Percentiles rank a stretch among this genome's conserved stretches.
Conservation (phyloP, 2,888 invertebrate species). For the Tribolium freemani region DNA sequence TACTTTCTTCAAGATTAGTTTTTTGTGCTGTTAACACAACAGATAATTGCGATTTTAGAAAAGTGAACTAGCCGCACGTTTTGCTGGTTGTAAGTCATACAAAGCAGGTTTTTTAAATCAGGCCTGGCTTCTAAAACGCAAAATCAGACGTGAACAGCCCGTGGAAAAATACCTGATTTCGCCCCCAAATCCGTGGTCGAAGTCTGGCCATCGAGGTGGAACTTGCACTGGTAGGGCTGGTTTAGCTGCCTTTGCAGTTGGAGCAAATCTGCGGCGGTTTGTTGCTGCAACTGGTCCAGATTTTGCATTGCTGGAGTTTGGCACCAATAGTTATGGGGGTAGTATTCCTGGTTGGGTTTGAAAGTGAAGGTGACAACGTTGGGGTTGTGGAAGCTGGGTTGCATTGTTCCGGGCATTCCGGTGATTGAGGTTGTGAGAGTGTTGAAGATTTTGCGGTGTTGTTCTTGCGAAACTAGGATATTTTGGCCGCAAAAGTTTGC, state of each 20-base stretch:
- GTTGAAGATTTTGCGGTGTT: slow-evolving; percentile 54
- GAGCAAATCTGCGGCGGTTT: slow-evolving; percentile 27
- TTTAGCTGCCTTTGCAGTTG: slow-evolving; percentile 50
- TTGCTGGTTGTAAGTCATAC: too few relatives aligned
- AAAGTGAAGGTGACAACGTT: slow-evolving; percentile 48
- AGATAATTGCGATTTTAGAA: not conserved
- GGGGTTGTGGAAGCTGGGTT: slow-evolving; percentile 25
- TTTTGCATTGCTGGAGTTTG: not conserved
- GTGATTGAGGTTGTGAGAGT: slow-evolving; percentile 53
- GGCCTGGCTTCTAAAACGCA: slow-evolving; percentile 45
- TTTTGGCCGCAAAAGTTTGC: slow-evolving; percentile 52
- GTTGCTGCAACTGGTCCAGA: slow-evolving; percentile 7
- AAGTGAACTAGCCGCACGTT: too few relatives aligned
- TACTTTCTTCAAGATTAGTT: slow-evolving; percentile 33
- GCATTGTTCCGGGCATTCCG: slow-evolving; percentile 31
- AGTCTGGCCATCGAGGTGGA: slow-evolving; percentile 54
- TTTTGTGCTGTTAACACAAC: slow-evolving; percentile 25
- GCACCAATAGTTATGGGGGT: not conserved
- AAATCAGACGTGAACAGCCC: not conserved
- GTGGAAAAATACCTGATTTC: slow-evolving; percentile 43
- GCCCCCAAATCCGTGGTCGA: slow-evolving; percentile 53
- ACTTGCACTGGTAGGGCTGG: slow-evolving; percentile 54
- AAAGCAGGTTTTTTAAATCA: slow-evolving; percentile 41
- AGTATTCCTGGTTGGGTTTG: slow-evolving; percentile 36
- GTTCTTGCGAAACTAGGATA: slow-evolving; percentile 55